A percentile compares a stretch with the other conserved stretches of the same genome.
These are phyloP conservation scores for Ennomos erosarius DNA, from an alignment of 2,888 invertebrate species.

Conservation along the genomic window DNA sequence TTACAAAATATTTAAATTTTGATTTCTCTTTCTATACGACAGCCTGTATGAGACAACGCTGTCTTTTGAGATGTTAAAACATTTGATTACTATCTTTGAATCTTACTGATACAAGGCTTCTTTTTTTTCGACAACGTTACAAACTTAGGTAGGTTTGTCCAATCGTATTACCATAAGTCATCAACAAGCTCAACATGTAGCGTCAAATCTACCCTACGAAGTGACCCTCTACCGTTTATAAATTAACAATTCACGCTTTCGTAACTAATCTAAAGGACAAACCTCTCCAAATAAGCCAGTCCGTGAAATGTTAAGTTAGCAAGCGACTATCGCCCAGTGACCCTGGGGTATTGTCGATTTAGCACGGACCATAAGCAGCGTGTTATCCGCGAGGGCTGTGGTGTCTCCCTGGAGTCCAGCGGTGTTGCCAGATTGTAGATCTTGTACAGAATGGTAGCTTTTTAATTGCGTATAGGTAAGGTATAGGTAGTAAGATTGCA, in stretches of 20 bases:
- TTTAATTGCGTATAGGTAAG: background rate
- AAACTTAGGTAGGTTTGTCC: too few relatives aligned
- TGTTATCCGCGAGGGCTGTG: slow-evolving; percentile 54
- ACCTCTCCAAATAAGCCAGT: slow-evolving; percentile 62
- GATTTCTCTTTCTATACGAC: too few relatives aligned
- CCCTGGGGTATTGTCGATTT: slow-evolving; percentile 72
- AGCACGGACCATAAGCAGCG: slow-evolving; percentile 81
- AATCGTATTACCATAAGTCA: too few relatives aligned
- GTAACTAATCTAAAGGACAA: slow-evolving; percentile 61
- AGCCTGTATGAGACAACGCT: too few relatives aligned
- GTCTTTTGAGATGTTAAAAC: too few relatives aligned
- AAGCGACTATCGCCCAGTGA: slow-evolving; percentile 42
- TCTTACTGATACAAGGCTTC: too few relatives aligned
- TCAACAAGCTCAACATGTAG: background rate
- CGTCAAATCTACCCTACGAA: background rate
- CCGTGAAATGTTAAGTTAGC: slow-evolving; percentile 71
- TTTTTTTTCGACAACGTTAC: too few relatives aligned
- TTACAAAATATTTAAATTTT: too few relatives aligned
- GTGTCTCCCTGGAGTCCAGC: slow-evolving; percentile 56
- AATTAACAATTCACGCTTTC: slow-evolving; percentile 52
- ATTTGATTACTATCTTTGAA: too few relatives aligned
- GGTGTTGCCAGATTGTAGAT: slow-evolving; percentile 8
- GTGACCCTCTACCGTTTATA: background rate
- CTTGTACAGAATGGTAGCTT: background rate
- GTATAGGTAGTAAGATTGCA: too few relatives aligned